Evolutionary conservation across 2,888 invertebrate species (phyloP), one percentile per base, ranked within the genome.

Genomic region (Conus canariensis): DNA sequence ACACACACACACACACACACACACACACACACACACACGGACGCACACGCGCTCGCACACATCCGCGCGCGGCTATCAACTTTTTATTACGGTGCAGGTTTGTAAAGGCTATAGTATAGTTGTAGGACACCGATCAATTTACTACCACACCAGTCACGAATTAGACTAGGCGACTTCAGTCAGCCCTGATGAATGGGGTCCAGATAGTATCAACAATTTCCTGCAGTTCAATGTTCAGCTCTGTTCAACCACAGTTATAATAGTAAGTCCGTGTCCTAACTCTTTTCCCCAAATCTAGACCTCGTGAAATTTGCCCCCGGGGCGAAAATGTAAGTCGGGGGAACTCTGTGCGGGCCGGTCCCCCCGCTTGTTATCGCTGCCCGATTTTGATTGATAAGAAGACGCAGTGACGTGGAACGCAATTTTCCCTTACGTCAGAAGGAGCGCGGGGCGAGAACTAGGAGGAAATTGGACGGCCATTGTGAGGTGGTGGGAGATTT

Each of bases 391-490:
- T 67, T 67, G 87, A 87, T 30, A 64, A 67, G 67, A 64, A 67
- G 45, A 56, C 7, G 45, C 87, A 70, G 19, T 87, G 87, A 87
- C 87, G 67, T 87, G 87, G 64, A 87, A 87, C 87, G 64, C 87
- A 87, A 87, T 87, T 87, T 87, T 67, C 87, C 64, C 87, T 87
- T 87, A 45, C 87, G 87, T 87, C 87, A 87, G 19, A 30, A 85
- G 56, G 45, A 45, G 45, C 45, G 22, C 25, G 45, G 45, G 58
- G n/a, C 7, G 22, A 45, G 67, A 70, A 70, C 30, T 45, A 6
- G 30, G 77, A 80, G 77, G 22, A 30, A 80, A 80, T 80, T 80
- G 77, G 85, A 25, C 85, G n/a, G 12, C 85, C 85, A 25, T 85
- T 85, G 85, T 85, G 22, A 60, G n/a, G 70, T 22, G 70, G 19